Evolutionary conservation across 2,113 vertebrate species (phyloP), one percentile per base, ranked within the genome.

Genomic region (Centrocercus urophasianus): DNA sequence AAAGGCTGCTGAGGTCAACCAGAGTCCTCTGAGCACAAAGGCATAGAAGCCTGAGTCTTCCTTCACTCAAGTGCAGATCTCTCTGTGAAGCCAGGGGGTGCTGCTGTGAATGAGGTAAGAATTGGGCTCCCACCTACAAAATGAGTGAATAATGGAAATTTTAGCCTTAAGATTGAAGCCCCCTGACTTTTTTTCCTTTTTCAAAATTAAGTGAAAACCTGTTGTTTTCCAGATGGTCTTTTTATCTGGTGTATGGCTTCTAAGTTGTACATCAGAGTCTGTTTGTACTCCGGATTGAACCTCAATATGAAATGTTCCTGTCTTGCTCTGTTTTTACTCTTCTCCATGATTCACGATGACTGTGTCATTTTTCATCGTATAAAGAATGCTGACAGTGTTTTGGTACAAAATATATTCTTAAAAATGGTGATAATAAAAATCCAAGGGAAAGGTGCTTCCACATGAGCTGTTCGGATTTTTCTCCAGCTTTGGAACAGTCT

Each of bases 361-460:
- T 94, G 82, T 60, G 90, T 97, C 97, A 95, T 97, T 97, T 97
- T 96, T 97, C 95, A 34, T 96, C 97, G 97, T 97, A 91, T 97
- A 95, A 36, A 97, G 94, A 97, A 97, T 93, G 95, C 96, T 98
- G 97, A 97, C 95, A 96, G 97, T 98, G 97, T 98, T 98, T 98
- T 84, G 93, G 87, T 96, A 98, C 92, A 97, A 98, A 98, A 94
- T 97, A 95, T 94, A 96, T 97, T 97, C 96, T 96, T 97, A 80
- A 84, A 94, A 95, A 96, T 87, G n/a, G 97, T 93, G 38, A 75
- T 96, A 97, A 97, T 91, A 96, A 96, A 97, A 98, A 95, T 92
- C 54, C 86, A 77, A 94, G 94, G 92, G 93, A 95, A 96, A 94
- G 87, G 95, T 92, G 86, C 88, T 97, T 97, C 91, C 95, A 95